Base-by-base conservation (phyloP, 1,140 invertebrate species). In the Propsilocerus akamusi region DNA sequence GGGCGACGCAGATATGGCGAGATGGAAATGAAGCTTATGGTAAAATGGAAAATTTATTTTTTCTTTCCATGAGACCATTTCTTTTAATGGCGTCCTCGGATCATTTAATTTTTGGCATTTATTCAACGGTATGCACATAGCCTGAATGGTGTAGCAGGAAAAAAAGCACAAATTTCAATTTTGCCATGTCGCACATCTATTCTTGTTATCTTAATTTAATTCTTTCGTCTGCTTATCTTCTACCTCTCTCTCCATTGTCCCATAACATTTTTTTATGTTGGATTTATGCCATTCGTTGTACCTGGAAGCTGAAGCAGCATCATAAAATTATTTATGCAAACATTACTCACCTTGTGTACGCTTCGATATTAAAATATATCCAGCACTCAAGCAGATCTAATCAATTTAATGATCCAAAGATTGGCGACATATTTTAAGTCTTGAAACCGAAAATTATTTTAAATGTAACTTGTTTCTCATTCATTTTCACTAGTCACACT, bases 31-130 rank as follows among this genome's bases (percentile, higher is more conserved):
- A 20, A 41, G 34, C 34, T 41, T 41, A 41, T 17, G 34, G 34
- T 41, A 10, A 41, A 30, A n/a, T 30, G 28, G 28, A 20, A 20
- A 41, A 41, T 41, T 20, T 20, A 20, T 41, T 41, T 41, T 41
- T 20, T 20, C 22, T 14, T 20, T 41, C 22, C 34, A 20, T 17
- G 17, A 10, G 34, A 41, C 34, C 34, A 41, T 41, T 41, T 41
- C 34, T 41, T 41, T 41, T 41, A 41, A 41, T 41, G 11, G 34
- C 34, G 22, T n/a, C 17, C 34, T 41, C 14, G 34, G 34, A 41
- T 41, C 34, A 41, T 41, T 41, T 41, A 41, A 41, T 41, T 41
- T 41, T 41, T 41, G 34, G 34, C 34, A 41, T 41, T 41, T 20
- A 41, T 41, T 41, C 34, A 41, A 41, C 4, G 34, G 34, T 20